Evolutionary conservation across 2,888 invertebrate genomes (phyloP).

Genomic region (Torymus tubicola): DNA sequence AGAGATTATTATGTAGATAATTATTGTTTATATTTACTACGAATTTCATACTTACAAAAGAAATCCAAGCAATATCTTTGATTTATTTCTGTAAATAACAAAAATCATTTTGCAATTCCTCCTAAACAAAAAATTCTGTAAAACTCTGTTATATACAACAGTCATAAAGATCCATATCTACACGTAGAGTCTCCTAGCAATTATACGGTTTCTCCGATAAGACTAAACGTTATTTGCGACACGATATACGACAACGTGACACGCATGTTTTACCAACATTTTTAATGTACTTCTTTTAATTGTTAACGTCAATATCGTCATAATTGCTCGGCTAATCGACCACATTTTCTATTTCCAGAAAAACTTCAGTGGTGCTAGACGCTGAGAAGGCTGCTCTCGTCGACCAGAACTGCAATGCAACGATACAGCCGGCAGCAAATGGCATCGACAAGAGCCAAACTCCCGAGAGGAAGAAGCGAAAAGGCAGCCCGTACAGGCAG

Average conservation of each 20-base stretch:
- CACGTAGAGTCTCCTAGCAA: too few relatives aligned
- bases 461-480: conserved; percentile 59
- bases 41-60: too few relatives aligned
- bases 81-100: neutral
- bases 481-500: conserved; percentile 75
- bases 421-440: conserved; percentile 63
- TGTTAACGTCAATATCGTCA: neutral
- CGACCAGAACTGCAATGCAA: conserved; percentile 63
- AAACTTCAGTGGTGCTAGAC: conserved; percentile 26
- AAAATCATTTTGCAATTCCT: neutral
- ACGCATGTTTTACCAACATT: too few relatives aligned
- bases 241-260: too few relatives aligned
- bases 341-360: conserved; percentile 25
- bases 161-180: too few relatives aligned
- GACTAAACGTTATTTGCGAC: too few relatives aligned
- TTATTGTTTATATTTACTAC: too few relatives aligned
- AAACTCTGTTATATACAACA: too few relatives aligned
- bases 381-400: conserved; percentile 67
- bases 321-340: neutral
- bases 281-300: neutral
- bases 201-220: too few relatives aligned
- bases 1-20: too few relatives aligned
- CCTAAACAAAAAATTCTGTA: too few relatives aligned
- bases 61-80: too few relatives aligned
- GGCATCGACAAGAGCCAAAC: conserved; percentile 56